phyloP scores from a whole-genome alignment of 2,797 vertebrate species.

The Catostomus latipinnis region DNA sequence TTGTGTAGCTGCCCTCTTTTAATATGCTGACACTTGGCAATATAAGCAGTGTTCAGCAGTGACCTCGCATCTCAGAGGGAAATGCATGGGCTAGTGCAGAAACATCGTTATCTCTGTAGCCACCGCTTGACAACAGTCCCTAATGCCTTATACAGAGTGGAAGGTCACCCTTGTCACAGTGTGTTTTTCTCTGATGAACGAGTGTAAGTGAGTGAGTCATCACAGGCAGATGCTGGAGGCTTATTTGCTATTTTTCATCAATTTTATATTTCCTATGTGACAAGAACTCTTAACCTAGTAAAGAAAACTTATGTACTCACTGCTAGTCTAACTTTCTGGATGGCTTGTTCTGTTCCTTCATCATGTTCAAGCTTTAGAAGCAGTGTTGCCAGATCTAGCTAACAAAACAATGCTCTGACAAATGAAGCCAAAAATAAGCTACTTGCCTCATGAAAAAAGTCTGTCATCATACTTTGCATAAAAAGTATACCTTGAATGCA shows the following conservation, averaged over 20 bases:
- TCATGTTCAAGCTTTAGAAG: slow-evolving; percentile 28
- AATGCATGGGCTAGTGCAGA: neutral
- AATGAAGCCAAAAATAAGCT: no score
- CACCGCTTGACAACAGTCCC: slow-evolving; percentile 15
- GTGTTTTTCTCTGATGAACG: slow-evolving; percentile 38
- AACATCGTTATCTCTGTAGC: slow-evolving; percentile 15
- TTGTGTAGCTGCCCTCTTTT: neutral
- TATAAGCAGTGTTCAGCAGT: slow-evolving; percentile 6
- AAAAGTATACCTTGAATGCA: no score
- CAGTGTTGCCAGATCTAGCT: no score
- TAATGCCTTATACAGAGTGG: slow-evolving; percentile 13
- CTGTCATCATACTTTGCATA: no score
- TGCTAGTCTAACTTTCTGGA: slow-evolving; percentile 4
- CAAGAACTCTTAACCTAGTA: slow-evolving; percentile 20
- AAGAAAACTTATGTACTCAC: neutral
- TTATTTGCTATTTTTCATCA: slow-evolving; percentile 27
- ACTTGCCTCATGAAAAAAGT: no score
- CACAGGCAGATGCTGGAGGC: slow-evolving; percentile 11
- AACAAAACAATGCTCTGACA: no score
- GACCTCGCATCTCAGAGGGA: slow-evolving; percentile 26
- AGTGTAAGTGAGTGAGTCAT: slow-evolving; percentile 37
- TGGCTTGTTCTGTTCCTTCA: slow-evolving; percentile 22
- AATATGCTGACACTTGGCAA: neutral
- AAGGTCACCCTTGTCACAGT: slow-evolving; percentile 36
- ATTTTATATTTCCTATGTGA: neutral